Percentiles rank a stretch among this genome's conserved stretches.
Conservation (phyloP, 2,888 invertebrate species). For the Eupeodes latifasciatus region DNA sequence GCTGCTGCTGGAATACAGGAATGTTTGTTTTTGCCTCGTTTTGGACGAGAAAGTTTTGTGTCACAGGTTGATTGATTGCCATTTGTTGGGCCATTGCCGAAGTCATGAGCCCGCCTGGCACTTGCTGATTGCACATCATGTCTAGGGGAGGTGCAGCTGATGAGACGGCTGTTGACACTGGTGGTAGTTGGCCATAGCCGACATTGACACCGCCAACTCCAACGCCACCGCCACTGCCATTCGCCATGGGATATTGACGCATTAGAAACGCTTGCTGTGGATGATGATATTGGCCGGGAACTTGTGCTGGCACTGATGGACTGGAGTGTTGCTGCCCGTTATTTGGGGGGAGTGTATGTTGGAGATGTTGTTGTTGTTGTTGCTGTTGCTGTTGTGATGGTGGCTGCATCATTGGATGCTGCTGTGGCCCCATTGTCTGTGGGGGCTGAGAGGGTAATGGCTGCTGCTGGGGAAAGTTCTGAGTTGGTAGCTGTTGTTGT, state of each 20-base stretch:
- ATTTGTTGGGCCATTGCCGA: constrained; percentile 69
- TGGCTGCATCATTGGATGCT: constrained; percentile 68
- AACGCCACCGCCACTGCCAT: constrained; percentile 69
- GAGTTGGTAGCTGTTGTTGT: constrained; percentile 70
- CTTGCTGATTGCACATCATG: constrained; percentile 72
- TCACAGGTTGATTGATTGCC: constrained; percentile 78
- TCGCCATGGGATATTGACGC: constrained; percentile 65
- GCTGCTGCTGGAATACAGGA: constrained; percentile 84
- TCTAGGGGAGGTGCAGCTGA: constrained; percentile 72
- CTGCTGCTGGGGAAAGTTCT: constrained; percentile 74
- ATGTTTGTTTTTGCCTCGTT: constrained; percentile 83
- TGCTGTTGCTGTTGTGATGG: constrained; percentile 62
- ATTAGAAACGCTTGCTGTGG: constrained; percentile 70
- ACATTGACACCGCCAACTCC: constrained; percentile 22
- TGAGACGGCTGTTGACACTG: constrained; percentile 46
- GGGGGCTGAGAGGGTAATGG: constrained; percentile 66
- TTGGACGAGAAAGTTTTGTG: constrained; percentile 81
- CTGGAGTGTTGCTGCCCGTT: constrained; percentile 48
- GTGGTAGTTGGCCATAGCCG: constrained; percentile 42
- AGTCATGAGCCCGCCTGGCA: constrained; percentile 60
- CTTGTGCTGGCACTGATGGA: constrained; percentile 57
- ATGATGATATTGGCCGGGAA: constrained; percentile 73
- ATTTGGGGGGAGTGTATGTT: constrained; percentile 48
- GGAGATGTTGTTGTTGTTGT: constrained; percentile 68
- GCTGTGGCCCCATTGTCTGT: constrained; percentile 52